phyloP scores from a whole-genome alignment of 2,888 invertebrate species.

The Lissocephala sabroskyi region DNA sequence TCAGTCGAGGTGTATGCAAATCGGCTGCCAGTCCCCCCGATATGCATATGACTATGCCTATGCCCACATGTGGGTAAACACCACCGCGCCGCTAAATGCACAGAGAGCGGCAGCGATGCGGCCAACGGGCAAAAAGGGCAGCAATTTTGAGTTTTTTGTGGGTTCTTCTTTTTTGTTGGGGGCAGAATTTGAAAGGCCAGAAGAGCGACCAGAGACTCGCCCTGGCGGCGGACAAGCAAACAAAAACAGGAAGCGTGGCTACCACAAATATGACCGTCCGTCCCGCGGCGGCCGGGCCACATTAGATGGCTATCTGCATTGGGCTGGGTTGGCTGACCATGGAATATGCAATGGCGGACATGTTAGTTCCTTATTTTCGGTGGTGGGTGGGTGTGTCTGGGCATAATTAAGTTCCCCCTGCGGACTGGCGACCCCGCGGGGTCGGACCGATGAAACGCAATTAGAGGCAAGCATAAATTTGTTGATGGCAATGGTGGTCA shows the following conservation, averaged over 20 bases:
- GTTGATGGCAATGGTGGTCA: not conserved
- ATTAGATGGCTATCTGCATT: no score
- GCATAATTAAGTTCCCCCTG: no score
- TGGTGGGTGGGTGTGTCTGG: slow-evolving; percentile 54
- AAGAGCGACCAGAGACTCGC: no score
- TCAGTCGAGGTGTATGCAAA: no score
- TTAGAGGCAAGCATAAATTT: slow-evolving; percentile 54
- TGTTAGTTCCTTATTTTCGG: slow-evolving; percentile 18
- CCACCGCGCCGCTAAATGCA: slow-evolving; percentile 61
- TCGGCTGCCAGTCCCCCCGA: no score
- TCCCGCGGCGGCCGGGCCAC: slow-evolving; percentile 21
- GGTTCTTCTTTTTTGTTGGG: not conserved
- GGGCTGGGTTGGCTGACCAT: no score
- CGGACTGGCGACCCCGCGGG: no score
- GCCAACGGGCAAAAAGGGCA: slow-evolving; percentile 29
- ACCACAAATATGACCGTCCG: slow-evolving; percentile 59
- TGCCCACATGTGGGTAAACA: slow-evolving; percentile 66
- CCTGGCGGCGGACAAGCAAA: slow-evolving; percentile 35
- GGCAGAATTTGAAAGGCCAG: no score
- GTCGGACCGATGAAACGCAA: slow-evolving; percentile 63
- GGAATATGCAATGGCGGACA: no score
- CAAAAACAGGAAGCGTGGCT: slow-evolving; percentile 65
- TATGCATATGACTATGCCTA: slow-evolving; percentile 42
- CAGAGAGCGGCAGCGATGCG: slow-evolving; percentile 9
- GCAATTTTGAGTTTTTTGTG: not conserved